Percentiles rank a stretch among this genome's conserved stretches.
Conservation (phyloP, 2,113 vertebrate genomes). For the Aleadryas rufinucha region DNA sequence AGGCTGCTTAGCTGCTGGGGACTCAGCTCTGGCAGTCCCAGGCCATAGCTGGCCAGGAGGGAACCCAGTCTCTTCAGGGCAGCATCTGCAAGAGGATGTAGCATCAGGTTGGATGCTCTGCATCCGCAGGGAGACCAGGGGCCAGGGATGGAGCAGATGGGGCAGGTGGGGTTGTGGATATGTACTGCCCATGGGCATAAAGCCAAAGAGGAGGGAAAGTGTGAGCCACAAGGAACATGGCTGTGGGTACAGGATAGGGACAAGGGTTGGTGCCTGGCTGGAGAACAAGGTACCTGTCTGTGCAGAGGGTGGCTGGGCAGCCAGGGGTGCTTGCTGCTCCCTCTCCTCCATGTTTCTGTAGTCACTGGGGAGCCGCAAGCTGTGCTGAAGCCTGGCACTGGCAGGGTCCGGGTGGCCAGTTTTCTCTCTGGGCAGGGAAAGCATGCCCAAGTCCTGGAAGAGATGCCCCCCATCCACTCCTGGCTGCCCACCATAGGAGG, state of each 20-base stretch:
- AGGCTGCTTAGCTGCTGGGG: constrained; percentile 86
- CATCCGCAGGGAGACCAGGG: fast-evolving
- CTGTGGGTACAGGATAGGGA: background rate
- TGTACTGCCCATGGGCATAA: background rate
- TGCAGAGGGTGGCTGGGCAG: background rate
- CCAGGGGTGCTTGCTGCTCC: background rate
- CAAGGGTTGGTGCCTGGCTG: constrained; percentile 5
- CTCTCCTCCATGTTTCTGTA: constrained; percentile 15
- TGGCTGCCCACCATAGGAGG: constrained; percentile 74
- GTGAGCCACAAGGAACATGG: fast-evolving
- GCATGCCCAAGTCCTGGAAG: constrained; percentile 82
- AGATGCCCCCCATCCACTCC: constrained; percentile 81
- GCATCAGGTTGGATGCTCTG: background rate
- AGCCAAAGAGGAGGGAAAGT: background rate
- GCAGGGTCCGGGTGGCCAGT: constrained; percentile 55
- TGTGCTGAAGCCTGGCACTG: constrained; percentile 63
- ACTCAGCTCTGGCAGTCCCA: constrained; percentile 83
- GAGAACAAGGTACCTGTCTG: background rate
- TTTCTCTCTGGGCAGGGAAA: constrained; percentile 82
- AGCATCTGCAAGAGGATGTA: constrained; percentile 39
- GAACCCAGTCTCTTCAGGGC: constrained; percentile 78
- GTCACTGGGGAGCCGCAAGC: constrained; percentile 46
- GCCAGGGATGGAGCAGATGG: background rate
- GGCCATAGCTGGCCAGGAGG: constrained; percentile 77
- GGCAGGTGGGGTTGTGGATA: background rate